These are phyloP conservation scores for Caenorhabditis tropicalis DNA, from an alignment of 1,140 invertebrate species.

Conservation along the genomic window DNA sequence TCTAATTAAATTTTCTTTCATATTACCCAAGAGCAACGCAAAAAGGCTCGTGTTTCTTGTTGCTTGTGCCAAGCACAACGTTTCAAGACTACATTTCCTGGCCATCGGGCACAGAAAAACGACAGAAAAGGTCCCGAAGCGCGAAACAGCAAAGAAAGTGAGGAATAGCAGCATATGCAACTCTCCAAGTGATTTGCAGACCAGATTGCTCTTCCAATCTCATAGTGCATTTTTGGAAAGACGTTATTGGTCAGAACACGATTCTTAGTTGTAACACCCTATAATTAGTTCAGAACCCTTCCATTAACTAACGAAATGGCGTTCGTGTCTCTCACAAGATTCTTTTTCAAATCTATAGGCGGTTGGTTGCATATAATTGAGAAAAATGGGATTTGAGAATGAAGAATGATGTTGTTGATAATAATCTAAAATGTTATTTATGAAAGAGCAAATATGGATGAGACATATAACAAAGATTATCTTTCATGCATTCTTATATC, in stretches of 20 bases:
- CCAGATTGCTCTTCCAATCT: too few relatives aligned
- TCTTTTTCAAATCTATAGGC: not conserved
- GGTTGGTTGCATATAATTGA: not conserved
- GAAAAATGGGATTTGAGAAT: not conserved
- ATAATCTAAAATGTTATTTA: not conserved
- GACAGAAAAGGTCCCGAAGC: not conserved
- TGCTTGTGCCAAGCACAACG: constrained; percentile 27
- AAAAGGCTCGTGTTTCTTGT: constrained; percentile 42
- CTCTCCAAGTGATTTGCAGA: not conserved
- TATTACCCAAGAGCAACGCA: constrained; percentile 31
- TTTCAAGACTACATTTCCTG: not conserved
- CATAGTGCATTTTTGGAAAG: too few relatives aligned
- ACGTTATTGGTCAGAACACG: too few relatives aligned
- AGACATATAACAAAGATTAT: not conserved
- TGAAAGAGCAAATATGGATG: not conserved
- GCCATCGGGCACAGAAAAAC: not conserved
- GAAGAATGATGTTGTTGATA: not conserved
- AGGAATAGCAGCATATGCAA: not conserved
- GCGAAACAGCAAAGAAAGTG: not conserved
- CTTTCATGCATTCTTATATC: not conserved
- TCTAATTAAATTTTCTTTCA: constrained; percentile 45
- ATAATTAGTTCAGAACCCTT: constrained; percentile 24
- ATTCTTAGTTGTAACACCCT: not conserved
- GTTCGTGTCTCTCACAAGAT: constrained; percentile 9
- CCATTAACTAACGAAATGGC: not conserved